Evolutionary conservation across 35 echinoderm and acorn worm species (phyloP).

Genomic region (Holothuria glaberrima): DNA sequence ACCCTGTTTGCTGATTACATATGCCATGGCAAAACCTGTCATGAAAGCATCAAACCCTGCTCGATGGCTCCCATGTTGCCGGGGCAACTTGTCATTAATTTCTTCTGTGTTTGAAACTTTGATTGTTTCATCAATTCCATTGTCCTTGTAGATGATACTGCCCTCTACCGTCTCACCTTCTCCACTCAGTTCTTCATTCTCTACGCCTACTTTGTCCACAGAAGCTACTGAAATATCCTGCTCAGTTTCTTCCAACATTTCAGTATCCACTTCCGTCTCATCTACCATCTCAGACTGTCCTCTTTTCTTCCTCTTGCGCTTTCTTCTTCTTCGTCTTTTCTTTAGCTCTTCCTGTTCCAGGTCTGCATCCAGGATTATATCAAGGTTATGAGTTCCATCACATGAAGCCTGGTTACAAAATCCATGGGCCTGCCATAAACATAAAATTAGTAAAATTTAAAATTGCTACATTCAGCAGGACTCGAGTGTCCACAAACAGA

Average conservation of each 20-base stretch:
- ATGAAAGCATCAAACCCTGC: constrained; percentile 99
- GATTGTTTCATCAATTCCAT: neutral
- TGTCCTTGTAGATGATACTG: neutral
- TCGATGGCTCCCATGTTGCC: constrained; percentile 76
- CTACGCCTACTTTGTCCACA: neutral
- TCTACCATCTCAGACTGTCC: neutral
- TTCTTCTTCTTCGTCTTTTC: constrained; percentile 66
- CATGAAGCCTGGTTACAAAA: constrained; percentile 77
- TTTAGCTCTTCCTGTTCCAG: constrained; percentile 49
- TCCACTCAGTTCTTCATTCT: neutral
- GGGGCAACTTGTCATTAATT: neutral
- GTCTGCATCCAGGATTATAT: constrained; percentile 79
- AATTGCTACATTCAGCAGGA: neutral
- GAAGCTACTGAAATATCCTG: neutral
- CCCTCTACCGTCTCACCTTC: neutral
- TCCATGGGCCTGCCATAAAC: constrained; percentile 71
- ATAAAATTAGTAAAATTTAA: neutral
- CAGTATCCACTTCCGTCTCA: neutral
- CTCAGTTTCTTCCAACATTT: constrained; percentile 27
- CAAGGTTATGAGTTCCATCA: constrained; percentile 78
- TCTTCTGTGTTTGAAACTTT: neutral
- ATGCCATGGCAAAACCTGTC: constrained; percentile 89
- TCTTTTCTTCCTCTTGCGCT: constrained; percentile 51
- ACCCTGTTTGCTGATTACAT: constrained; percentile 52
- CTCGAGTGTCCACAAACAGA: neutral